Base-by-base conservation (phyloP, 2,888 invertebrate genomes). In the Chromoteleia sp. region DNA sequence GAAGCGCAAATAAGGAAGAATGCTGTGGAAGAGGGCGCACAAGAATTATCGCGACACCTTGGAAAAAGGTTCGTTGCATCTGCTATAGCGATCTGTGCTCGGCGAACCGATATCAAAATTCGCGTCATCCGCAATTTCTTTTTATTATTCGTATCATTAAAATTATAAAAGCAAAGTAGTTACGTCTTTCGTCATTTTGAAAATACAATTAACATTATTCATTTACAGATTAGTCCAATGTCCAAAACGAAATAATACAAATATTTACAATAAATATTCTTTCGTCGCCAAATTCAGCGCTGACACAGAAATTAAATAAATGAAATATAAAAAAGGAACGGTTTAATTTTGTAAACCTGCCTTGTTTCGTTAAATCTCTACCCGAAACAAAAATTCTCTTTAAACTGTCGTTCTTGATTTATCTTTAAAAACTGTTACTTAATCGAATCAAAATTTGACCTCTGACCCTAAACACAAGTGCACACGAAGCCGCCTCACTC, bases 1-100 rank as follows among this genome's bases (percentile, higher is more conserved):
- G 87, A 84, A 88, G 86, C 83, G 89, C 88, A 91, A 91, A 91
- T 89, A 91, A 84, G 86, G 85, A 86, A 87, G 85, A 81, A 84
- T 76, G 81, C 83, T 68, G 59, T 68, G 79, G 65, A 85, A 84
- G 80, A 83, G 82, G 85, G 84, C 75, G 84, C 84, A 86, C 79
- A 85, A 84, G 87, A 88, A 89, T 90, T 89, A 88, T 87, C 86
- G 83, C 82, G 84, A 87, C 86, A 86, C 87, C 87, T 87, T 84
- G 65, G 63, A 83, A 71, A 85, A 83, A 84, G 75, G 79, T 82
- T 78, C 76, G 59, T 68, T 68, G 80, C 82, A 84, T 79, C 71
- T 67, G 56, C 56, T 78, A 56, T 74, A 68, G 71, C 71, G 81
- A 78, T 81, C 70, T 67, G 71, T 65, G 81, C 70, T 75, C 74